These are phyloP conservation scores for Pachycephus smyrnensis DNA, from an alignment of 2,888 invertebrate species.

Conservation along the genomic window DNA sequence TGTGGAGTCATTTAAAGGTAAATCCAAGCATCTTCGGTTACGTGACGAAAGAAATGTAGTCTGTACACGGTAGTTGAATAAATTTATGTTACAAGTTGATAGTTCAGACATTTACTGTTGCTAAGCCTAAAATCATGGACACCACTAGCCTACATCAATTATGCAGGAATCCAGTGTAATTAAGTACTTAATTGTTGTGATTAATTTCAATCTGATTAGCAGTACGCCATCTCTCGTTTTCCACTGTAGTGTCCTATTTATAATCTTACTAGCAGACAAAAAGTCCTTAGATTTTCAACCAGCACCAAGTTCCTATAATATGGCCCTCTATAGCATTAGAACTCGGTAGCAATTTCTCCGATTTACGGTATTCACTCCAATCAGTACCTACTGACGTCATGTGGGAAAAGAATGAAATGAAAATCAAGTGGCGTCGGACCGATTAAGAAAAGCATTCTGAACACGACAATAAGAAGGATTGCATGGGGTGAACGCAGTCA, in stretches of 20 bases:
- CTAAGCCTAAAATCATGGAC: neutral
- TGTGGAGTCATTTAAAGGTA: neutral
- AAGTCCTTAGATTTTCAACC: neutral
- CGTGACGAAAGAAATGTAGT: neutral
- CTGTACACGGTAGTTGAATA: neutral
- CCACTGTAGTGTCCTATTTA: slow-evolving; percentile 10
- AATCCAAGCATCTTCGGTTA: neutral
- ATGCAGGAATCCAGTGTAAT: slow-evolving; percentile 43
- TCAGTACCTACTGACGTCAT: slow-evolving; percentile 11
- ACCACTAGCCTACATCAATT: slow-evolving; percentile 19
- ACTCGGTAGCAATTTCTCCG: neutral
- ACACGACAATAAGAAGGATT: neutral
- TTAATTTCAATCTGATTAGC: slow-evolving; percentile 42
- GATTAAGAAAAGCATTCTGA: neutral
- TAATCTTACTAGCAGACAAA: neutral
- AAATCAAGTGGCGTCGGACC: neutral
- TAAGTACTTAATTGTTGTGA: slow-evolving; percentile 43
- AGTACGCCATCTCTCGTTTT: slow-evolving; percentile 16
- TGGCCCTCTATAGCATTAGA: neutral
- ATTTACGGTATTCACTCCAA: neutral
- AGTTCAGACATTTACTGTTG: neutral
- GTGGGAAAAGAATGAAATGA: slow-evolving; percentile 25
- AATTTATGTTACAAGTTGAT: neutral
- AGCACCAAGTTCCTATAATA: neutral
- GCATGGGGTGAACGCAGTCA: neutral